Evolutionary conservation across 2,888 invertebrate species (phyloP).

Genomic region (Meteorus cinctellus): DNA sequence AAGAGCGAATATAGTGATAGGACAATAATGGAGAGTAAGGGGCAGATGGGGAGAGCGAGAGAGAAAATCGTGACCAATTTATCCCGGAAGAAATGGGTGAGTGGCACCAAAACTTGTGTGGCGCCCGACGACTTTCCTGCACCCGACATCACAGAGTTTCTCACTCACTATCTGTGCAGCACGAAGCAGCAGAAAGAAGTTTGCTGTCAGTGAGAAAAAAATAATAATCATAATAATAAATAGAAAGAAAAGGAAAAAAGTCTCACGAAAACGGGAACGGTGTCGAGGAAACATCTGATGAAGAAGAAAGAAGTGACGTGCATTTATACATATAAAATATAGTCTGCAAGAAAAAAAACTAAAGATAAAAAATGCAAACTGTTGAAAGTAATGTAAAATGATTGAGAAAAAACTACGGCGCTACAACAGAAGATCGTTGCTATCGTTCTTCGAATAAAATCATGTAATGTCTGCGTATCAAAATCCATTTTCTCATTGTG

Average conservation of each 20-base stretch:
- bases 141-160: constrained; percentile 24
- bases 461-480: neutral
- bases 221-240: constrained; percentile 8
- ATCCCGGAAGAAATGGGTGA: constrained; percentile 48
- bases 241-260: constrained; percentile 10
- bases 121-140: constrained; percentile 48
- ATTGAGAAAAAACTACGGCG: neutral
- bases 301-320: neutral
- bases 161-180: constrained; percentile 10
- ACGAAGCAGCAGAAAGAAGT: constrained; percentile 29
- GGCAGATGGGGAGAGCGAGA: neutral
- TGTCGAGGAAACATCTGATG: constrained; percentile 26
- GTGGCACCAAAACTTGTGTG: constrained; percentile 50
- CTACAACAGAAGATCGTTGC: neutral
- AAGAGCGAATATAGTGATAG: neutral
- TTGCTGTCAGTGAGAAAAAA: constrained; percentile 3
- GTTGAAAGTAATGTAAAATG: neutral
- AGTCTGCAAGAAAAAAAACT: neutral
- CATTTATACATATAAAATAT: neutral
- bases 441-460: neutral
- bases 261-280: constrained; percentile 30
- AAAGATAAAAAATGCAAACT: neutral
- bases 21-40: constrained; percentile 23
- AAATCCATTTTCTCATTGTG: neutral
- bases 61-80: constrained; percentile 38